A percentile compares a stretch with the other conserved stretches of the same genome.
Evolutionary conservation across 2,888 invertebrate species (phyloP).

Genomic region (Latrodectus elegans): DNA sequence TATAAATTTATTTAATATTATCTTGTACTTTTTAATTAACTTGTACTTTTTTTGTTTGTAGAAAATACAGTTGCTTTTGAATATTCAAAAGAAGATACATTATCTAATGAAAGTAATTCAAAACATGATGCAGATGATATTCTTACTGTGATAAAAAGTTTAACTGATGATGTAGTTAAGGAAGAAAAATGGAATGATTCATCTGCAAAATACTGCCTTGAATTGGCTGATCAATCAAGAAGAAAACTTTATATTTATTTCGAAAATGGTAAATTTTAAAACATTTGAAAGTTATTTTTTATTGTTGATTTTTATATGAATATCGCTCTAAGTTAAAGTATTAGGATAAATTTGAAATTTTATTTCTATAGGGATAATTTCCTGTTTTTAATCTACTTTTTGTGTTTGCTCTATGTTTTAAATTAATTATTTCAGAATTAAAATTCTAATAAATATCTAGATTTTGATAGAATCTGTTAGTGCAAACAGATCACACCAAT

Average conservation of each 20-base stretch:
- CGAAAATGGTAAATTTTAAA: slow-evolving; percentile 30
- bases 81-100: neutral
- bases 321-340: no score
- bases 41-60: neutral
- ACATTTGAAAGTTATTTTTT: no score
- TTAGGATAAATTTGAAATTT: no score
- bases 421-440: no score
- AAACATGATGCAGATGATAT: neutral
- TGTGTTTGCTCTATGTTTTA: no score
- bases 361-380: no score
- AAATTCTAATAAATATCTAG: no score
- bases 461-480: no score
- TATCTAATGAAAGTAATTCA: neutral
- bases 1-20: no score
- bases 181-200: slow-evolving; percentile 18
- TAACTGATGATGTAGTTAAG: slow-evolving; percentile 20
- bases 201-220: slow-evolving; percentile 27
- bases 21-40: neutral
- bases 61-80: neutral
- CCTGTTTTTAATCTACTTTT: no score
- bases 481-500: no score
- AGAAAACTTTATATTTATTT: slow-evolving; percentile 16
- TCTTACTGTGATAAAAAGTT: neutral
- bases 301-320: no score
- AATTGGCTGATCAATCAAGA: slow-evolving; percentile 22